Percentiles rank a stretch among this genome's conserved stretches.
These are phyloP conservation scores for Tetrapedia diversipes DNA, from an alignment of 2,888 invertebrate genomes.

Conservation along the genomic window DNA sequence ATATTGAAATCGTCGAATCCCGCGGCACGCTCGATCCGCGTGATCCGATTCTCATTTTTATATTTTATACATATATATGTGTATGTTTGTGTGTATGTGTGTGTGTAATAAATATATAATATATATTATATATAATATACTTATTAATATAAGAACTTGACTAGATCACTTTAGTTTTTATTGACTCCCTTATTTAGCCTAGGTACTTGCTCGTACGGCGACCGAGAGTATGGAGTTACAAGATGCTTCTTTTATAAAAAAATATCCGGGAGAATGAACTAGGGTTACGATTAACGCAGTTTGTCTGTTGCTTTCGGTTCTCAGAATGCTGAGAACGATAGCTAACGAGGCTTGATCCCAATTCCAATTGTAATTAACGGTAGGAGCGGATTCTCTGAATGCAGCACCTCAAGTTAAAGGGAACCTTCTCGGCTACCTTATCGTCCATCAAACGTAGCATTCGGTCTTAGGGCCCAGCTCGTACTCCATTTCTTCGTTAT, in stretches of 20 bases:
- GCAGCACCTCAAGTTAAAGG: constrained; percentile 62
- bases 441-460: constrained; percentile 90
- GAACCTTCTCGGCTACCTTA: constrained; percentile 1
- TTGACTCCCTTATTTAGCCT: constrained; percentile 72
- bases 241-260: constrained; percentile 76
- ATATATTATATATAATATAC: constrained; percentile 24
- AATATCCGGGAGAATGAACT: constrained; percentile 79
- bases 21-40: constrained; percentile 30
- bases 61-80: constrained; percentile 17
- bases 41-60: constrained; percentile 20
- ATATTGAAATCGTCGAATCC: constrained; percentile 63
- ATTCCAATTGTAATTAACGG: constrained; percentile 79
- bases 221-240: constrained; percentile 74
- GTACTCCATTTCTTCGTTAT: constrained; percentile 96
- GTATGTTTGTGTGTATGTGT: too few species aligned
- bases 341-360: constrained; percentile 82
- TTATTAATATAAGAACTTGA: constrained; percentile 75
- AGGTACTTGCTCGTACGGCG: constrained; percentile 74
- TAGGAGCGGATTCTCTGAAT: constrained; percentile 76
- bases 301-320: constrained; percentile 51
- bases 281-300: constrained; percentile 70
- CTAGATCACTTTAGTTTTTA: constrained; percentile 79
- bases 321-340: constrained; percentile 51
- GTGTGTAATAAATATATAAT: constrained; percentile 27
- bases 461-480: constrained; percentile 94